A percentile compares a stretch with the other conserved stretches of the same genome.
These are phyloP conservation scores for Luffia ferchaultella DNA, from an alignment of 2,888 invertebrate genomes.

Conservation along the genomic window DNA sequence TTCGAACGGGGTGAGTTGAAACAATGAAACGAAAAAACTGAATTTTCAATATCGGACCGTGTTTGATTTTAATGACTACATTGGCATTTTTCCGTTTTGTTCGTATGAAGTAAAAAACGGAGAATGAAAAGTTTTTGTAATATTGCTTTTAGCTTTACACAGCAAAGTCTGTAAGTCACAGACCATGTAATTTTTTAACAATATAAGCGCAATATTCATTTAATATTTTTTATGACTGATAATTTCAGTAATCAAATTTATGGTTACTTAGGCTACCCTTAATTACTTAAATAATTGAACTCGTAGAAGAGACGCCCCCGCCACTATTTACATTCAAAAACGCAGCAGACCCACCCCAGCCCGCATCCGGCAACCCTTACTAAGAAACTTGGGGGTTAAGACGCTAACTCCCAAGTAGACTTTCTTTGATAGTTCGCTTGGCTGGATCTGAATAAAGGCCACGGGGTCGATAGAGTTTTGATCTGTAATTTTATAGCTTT, in stretches of 20 bases:
- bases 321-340: conserved; percentile 66
- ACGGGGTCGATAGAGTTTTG: conserved; percentile 61
- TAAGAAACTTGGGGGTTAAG: conserved; percentile 57
- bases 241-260: too few relatives aligned
- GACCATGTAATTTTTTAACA: too few relatives aligned
- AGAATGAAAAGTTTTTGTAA: too few relatives aligned
- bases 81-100: neutral
- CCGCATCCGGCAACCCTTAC: conserved; percentile 59
- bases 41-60: conserved; percentile 1
- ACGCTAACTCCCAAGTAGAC: conserved; percentile 60
- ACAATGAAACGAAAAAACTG: conserved; percentile 6
- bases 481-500: conserved; percentile 66
- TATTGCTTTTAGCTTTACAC: too few relatives aligned
- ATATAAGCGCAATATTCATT: too few relatives aligned
- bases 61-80: conserved; percentile 8
- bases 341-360: conserved; percentile 35
- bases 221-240: too few relatives aligned
- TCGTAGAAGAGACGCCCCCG: conserved; percentile 41
- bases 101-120: too few relatives aligned
- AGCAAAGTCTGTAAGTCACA: too few relatives aligned
- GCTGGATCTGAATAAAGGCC: conserved; percentile 57
- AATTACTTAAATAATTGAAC: conserved; percentile 63
- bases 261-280: conserved; percentile 50
- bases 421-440: conserved; percentile 65
- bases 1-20: conserved; percentile 27